Base-by-base conservation (phyloP, 1,140 invertebrate genomes). In the Brevipalpus yothersi region DNA sequence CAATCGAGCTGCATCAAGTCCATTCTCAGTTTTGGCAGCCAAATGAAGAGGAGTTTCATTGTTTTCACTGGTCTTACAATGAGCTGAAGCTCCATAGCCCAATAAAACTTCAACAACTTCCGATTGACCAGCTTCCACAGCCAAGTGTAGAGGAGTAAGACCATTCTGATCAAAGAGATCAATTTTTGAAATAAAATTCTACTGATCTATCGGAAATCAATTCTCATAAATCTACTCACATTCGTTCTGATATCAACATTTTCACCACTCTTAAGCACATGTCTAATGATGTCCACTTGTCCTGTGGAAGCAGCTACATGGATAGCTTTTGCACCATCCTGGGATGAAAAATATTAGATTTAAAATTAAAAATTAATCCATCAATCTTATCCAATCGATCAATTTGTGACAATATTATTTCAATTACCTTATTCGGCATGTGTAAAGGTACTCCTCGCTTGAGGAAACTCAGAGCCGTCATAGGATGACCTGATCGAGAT, bases 391-490 rank as follows among this genome's bases (percentile, higher is more conserved):
- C n/a, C n/a, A 31, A 31, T 31, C 31, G 2, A 31, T n/a, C 31
- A 3, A 5, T 31, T 5, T 31, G 2, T 31, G 31, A 5, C 31
- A 31, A 47, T 47, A 43, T n/a, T 12, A 39, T 66, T n/a, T n/a
- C n/a, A n/a, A n/a, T n/a, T 69, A 82, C 81, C 75, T 97, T 98
- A 73, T 98, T 98, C 62, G 94, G 93, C 92, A 98, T 98, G 68
- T 96, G 89, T 0, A 98, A 76, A 62, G 95, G 95, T n/a, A 98
- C 93, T 4, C 94, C 94, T 72, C 94, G 94, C 70, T 92, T 95
- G 69, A 98, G 87, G 23, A 98, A 82, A 78, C 92, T 91, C 75
- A 92, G 84, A n/a, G 93, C 93, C 63, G 92, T 97, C 65, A 95
- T 91, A 1, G 93, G 89, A 72, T 97, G 92, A 0, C 93, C 94